Percentiles rank a stretch among this genome's conserved stretches.
Evolutionary conservation across 1,140 invertebrate genomes (phyloP).

Genomic region (Anastatus disparis): DNA sequence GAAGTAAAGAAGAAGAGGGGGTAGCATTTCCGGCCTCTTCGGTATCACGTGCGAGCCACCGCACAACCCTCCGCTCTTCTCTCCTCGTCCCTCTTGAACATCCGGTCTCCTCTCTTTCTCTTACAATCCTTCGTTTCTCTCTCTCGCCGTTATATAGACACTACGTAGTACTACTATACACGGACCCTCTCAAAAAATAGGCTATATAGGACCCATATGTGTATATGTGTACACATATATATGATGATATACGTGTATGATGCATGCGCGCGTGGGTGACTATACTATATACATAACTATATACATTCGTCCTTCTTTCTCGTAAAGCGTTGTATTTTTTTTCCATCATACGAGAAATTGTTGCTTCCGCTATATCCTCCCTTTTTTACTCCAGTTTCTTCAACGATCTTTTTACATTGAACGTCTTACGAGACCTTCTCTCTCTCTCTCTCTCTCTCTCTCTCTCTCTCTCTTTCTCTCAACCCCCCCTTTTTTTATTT

Average conservation of each 20-base stretch:
- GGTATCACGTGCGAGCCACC: constrained; percentile 64
- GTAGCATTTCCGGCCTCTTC: constrained; percentile 63
- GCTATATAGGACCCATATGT: constrained; percentile 53
- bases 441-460: too few species aligned
- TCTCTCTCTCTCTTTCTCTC: too few species aligned
- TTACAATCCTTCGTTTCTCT: not conserved
- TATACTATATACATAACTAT: constrained; percentile 16
- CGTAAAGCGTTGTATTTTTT: constrained; percentile 22
- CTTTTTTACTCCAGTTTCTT: constrained; percentile 38
- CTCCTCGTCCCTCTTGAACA: constrained; percentile 38
- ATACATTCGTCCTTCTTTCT: not conserved
- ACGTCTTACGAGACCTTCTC: constrained; percentile 6
- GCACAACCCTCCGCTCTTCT: constrained; percentile 42
- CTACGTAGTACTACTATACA: constrained; percentile 11
- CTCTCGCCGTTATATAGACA: constrained; percentile 10
- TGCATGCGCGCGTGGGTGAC: constrained; percentile 45
- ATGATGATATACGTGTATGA: constrained; percentile 9
- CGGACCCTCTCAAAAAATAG: constrained; percentile 58
- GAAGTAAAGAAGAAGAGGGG: constrained; percentile 46
- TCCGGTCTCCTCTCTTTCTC: constrained; percentile 26
- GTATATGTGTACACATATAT: not conserved
- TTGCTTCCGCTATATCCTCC: constrained; percentile 38
- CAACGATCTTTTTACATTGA: constrained; percentile 35
- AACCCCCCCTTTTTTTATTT: too few species aligned
- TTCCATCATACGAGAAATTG: constrained; percentile 37